A percentile compares a stretch with the other conserved stretches of the same genome.
These are phyloP conservation scores for Harpalus rufipes DNA, from an alignment of 2,888 invertebrate species.

Conservation along the genomic window DNA sequence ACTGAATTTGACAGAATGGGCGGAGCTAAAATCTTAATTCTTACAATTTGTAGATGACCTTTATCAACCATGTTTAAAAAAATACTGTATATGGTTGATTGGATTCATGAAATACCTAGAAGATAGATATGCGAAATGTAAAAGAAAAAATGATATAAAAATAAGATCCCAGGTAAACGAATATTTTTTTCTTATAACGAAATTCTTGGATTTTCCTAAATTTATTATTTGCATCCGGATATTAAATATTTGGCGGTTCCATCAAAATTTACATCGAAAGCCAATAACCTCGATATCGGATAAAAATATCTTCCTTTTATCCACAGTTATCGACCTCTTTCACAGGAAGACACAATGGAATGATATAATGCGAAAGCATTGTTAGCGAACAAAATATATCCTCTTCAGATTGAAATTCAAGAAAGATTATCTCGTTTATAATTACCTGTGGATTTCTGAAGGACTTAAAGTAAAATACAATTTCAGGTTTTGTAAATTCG, in stretches of 20 bases:
- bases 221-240: constrained; percentile 6
- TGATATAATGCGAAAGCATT: not conserved
- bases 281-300: constrained; percentile 17
- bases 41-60: no score
- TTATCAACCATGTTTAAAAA: no score
- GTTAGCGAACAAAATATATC: not conserved
- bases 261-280: constrained; percentile 11
- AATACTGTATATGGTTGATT: no score
- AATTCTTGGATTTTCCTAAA: not conserved
- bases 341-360: not conserved
- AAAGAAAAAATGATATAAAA: not conserved
- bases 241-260: constrained; percentile 3
- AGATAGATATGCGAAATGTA: no score
- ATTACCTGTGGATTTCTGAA: not conserved
- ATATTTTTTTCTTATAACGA: not conserved
- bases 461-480: not conserved
- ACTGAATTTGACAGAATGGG: no score
- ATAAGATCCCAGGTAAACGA: not conserved
- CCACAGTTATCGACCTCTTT: not conserved
- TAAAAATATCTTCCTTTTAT: constrained; percentile 12
- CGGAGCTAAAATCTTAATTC: no score
- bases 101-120: no score
- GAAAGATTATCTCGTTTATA: not conserved
- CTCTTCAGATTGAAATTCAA: not conserved
- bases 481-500: not conserved